Base-by-base conservation (phyloP, 2,113 vertebrate species). In the Anguilla rostrata region DNA sequence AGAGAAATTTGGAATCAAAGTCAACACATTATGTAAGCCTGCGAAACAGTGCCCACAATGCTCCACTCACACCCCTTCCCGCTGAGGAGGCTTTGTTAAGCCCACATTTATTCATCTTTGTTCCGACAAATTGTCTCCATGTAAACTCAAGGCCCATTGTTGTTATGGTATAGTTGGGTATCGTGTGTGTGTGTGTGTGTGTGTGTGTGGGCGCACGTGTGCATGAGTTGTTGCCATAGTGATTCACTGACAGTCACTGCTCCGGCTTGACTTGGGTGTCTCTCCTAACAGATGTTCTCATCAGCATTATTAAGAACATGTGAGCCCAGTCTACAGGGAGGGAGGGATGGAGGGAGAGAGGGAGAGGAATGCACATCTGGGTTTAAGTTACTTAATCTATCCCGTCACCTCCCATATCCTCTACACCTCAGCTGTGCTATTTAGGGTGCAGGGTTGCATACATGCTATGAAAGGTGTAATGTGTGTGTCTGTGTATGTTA, bases 281-380 rank as follows among this genome's bases (percentile, higher is more conserved):
- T 75, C 66, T 75, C 26, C 9, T 75, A 29, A 40, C 86, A 87
- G 83, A 87, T 81, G 86, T 80, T 84, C 40, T 81, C 83, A 81
- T 87, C 78, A 39, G 26, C 46, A 9, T 82, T 49, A 66, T 75
- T 81, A 56, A 39, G 80, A 75, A 75, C 66, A 75, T 75, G 7
- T 75, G 66, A 34, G 9, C 66, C 66, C 22, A 75, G 22, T 22
- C 66, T 34, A 75, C 26, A 75, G 66, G 9, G 9, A 34, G n/a
- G 1, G 66, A n/a, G 66, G 9, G 9, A 34, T 7, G 1, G 66
- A n/a, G 20, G 20, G 63, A 71, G 63, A 26, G 63, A 71, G 66
- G 22, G 66, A 75, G 66, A 75, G 66, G 66, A 75, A 75, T 75
- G 66, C n/a, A 75, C 66, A 75, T 29, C 66, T 75, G 66, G 66